Conservation (phyloP, 1,140 invertebrate genomes). For the Aplysia californica region DNA sequence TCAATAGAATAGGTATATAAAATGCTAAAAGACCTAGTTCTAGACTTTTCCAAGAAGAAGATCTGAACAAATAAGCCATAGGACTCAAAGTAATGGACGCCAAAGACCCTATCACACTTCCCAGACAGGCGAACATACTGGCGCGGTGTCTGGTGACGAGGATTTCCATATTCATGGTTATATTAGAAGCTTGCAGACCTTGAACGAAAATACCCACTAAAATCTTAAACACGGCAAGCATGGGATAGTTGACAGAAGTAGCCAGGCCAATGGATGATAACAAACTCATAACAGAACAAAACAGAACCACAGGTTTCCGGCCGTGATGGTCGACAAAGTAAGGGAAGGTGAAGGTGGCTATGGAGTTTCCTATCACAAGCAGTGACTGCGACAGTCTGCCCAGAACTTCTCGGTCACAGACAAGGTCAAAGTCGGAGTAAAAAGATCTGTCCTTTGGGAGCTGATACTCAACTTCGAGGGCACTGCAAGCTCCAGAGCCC, state of each 20-base stretch:
- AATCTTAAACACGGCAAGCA: constrained; percentile 18
- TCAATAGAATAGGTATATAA: not conserved
- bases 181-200: not conserved
- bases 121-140: not conserved
- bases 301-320: too few species aligned
- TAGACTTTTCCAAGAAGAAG: not conserved
- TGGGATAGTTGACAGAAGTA: too few species aligned
- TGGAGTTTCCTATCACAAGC: not conserved
- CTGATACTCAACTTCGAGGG: not conserved
- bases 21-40: not conserved
- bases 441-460: constrained; percentile 4
- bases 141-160: not conserved
- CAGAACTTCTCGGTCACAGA: constrained; percentile 2
- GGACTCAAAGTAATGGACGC: not conserved
- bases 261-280: not conserved
- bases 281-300: constrained; percentile 15
- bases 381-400: not conserved
- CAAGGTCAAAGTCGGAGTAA: not conserved
- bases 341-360: not conserved
- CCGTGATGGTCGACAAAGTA: not conserved
- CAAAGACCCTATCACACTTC: not conserved
- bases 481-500: not conserved
- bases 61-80: not conserved
- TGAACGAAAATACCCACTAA: constrained; percentile 15
- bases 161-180: not conserved